Base-by-base conservation (phyloP, 2,888 invertebrate species). In the Drosophila tanythrix region DNA sequence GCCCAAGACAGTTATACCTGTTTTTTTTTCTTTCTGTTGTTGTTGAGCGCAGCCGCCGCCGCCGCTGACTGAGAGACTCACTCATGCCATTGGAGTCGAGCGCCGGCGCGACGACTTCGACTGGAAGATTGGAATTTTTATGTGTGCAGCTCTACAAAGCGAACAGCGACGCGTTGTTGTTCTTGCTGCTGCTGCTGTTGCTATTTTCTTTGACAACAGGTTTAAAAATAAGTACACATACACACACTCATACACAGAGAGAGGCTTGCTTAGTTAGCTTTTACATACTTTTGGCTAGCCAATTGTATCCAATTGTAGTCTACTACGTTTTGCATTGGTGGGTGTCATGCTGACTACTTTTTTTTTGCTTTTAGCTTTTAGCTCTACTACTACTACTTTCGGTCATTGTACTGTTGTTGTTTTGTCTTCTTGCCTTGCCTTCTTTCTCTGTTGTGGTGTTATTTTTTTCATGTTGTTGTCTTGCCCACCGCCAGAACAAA, bases 41-140 rank as follows among this genome's bases (percentile, higher is more conserved):
- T 43, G 46, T 46, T 68, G 79, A 74, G 79, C 76, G 79, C 70
- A 68, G 81, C 48, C 77, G 79, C 79, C 55, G 52, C 62, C 33
- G 21, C 21, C 35, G 35, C 53, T 35, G 33, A 65, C 48, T 55
- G 64, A 55, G 61, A 48, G 50, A 73, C 65, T 76, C 80, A 80
- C 77, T 80, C 81, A 46, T 25, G 46, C 25, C 69, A 81, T 70
- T 81, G 81, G 77, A 80, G 75, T 66, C 51, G 70, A 76, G 76
- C 81, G 81, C 78, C 81, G 78, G 78, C 75, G 77, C 75, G 67
- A 77, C 82, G 61, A 27, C 57, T 51, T 11, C 65, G 73, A 81
- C 87, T 87, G 87, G 87, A 87, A 87, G 88, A 87, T 88, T 68
- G 89, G 87, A 88, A 87, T 87, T 86, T 87, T 81, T 87, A 87